phyloP scores from a whole-genome alignment of 1,140 invertebrate genomes.

The Paraescarpia echinospica region DNA sequence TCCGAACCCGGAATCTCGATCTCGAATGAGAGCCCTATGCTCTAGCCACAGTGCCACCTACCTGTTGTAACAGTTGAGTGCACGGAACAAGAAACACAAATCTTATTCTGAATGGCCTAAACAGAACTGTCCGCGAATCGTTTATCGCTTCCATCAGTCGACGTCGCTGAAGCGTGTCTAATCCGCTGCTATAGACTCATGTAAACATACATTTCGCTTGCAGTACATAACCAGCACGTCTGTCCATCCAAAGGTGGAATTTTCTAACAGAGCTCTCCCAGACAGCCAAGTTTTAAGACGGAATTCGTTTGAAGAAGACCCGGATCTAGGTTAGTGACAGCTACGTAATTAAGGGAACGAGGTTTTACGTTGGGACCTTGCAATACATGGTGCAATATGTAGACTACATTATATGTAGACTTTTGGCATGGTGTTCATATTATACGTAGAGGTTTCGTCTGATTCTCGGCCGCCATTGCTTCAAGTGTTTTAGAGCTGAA shows the following conservation, averaged over 20 bases:
- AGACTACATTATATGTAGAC: neutral
- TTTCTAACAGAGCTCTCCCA: neutral
- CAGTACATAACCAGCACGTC: neutral
- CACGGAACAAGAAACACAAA: too few species aligned
- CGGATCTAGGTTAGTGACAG: neutral
- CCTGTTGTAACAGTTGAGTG: too few species aligned
- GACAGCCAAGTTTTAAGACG: neutral
- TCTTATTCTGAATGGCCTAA: neutral
- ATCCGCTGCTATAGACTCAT: neutral
- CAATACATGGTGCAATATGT: too few species aligned
- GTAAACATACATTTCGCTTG: neutral
- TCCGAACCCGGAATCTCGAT: too few species aligned
- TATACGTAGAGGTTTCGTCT: neutral
- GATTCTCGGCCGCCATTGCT: neutral
- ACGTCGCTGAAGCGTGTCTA: neutral
- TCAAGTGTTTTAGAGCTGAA: neutral
- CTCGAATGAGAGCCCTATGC: too few species aligned
- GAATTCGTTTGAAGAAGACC: neutral
- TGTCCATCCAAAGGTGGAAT: neutral
- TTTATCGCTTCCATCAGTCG: neutral
- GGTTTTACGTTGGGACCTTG: neutral
- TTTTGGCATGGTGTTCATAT: neutral
- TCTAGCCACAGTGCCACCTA: too few species aligned
- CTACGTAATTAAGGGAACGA: neutral
- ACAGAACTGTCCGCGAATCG: neutral